Conservation (phyloP, 2,113 vertebrate genomes). For the Aegotheles bennettii region DNA sequence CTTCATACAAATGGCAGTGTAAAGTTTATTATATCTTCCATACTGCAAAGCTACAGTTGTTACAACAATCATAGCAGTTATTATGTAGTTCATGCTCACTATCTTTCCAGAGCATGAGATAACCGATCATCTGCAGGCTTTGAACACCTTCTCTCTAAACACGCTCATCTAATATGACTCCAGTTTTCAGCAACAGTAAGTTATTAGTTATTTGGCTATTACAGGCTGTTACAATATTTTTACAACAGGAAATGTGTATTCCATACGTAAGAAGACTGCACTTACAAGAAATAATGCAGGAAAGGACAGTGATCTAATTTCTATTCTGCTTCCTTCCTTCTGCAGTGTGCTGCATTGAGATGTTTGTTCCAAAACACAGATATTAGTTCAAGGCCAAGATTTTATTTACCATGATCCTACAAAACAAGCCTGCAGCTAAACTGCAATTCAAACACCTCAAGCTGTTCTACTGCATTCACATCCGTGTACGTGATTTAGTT, state of each 20-base stretch:
- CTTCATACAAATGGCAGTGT: no score
- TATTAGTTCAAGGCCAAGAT: constrained; percentile 38
- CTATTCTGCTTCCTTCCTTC: constrained; percentile 52
- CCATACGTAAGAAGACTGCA: constrained; percentile 6
- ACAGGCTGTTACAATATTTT: neutral
- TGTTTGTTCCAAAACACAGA: constrained; percentile 43
- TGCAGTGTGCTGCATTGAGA: neutral
- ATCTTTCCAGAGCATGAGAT: neutral
- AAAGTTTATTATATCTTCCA: neutral
- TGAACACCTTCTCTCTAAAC: neutral
- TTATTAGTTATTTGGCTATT: neutral
- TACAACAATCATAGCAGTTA: neutral
- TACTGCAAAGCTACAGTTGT: neutral
- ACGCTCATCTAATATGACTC: neutral
- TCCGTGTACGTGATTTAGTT: neutral
- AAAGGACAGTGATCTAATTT: constrained; percentile 53
- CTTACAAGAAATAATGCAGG: constrained; percentile 39
- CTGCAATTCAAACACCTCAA: neutral
- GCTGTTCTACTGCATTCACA: neutral
- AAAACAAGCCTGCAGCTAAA: constrained; percentile 19
- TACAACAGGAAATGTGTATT: constrained; percentile 50
- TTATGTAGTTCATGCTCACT: neutral
- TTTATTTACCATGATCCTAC: neutral
- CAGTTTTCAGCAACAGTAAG: neutral
- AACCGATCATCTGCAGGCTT: neutral